Conservation (phyloP, 2,888 invertebrate genomes). For the Embidobia sp. region DNA sequence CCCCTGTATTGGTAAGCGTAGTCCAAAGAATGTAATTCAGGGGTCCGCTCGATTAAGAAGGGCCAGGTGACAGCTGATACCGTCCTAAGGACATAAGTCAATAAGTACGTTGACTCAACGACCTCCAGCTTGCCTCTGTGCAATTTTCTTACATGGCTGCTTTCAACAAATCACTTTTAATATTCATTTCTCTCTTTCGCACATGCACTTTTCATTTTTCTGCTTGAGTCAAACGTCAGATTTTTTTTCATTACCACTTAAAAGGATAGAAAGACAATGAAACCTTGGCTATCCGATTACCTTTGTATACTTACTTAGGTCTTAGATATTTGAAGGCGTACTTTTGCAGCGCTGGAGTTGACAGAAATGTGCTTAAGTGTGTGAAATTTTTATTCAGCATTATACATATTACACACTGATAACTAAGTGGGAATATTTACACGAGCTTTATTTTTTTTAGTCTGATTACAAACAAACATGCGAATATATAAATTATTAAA, state of each 20-base stretch:
- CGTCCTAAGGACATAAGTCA: conserved; percentile 75
- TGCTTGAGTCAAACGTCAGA: conserved; percentile 29
- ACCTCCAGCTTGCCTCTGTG: conserved; percentile 58
- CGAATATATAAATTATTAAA: no score
- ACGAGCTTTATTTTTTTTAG: no score
- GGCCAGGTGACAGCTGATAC: conserved; percentile 75
- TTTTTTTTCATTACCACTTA: conserved; percentile 20
- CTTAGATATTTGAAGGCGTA: no score
- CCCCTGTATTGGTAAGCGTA: conserved; percentile 16
- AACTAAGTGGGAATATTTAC: no score
- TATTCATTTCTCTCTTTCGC: conserved; percentile 28
- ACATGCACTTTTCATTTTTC: conserved; percentile 5
- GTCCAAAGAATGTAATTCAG: conserved; percentile 67
- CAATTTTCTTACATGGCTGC: conserved; percentile 68
- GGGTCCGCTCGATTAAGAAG: conserved; percentile 71
- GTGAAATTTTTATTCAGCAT: no score
- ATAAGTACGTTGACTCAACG: conserved; percentile 75
- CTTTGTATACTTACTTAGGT: no score
- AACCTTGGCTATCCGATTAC: conserved; percentile 24
- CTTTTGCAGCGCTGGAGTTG: no score
- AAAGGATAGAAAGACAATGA: conserved; percentile 28
- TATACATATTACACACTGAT: no score
- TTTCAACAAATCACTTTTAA: conserved; percentile 49
- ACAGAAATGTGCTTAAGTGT: no score
- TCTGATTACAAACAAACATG: no score